These are phyloP conservation scores for Damaliscus lunatus DNA, from an alignment of 2,113 vertebrate species.

Conservation along the genomic window DNA sequence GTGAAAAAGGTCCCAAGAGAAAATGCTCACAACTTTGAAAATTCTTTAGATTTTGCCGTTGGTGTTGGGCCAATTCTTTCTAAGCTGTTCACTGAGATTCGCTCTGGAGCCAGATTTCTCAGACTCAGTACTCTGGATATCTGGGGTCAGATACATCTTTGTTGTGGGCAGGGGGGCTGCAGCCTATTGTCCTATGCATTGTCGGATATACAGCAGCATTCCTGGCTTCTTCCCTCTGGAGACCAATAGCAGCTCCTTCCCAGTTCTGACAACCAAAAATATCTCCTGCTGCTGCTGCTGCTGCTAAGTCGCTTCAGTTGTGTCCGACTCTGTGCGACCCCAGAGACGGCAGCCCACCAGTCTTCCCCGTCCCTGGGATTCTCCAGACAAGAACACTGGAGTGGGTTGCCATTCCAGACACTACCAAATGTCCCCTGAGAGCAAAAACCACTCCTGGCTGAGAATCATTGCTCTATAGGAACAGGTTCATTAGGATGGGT, in stretches of 20 bases:
- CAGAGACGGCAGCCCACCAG: too few species aligned
- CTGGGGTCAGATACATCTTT: background rate
- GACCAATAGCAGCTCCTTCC: too few species aligned
- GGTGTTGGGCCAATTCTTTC: slow-evolving; percentile 44
- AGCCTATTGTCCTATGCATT: background rate
- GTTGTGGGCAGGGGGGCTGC: background rate
- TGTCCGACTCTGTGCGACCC: too few species aligned
- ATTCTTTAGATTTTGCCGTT: slow-evolving; percentile 58
- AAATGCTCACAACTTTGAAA: slow-evolving; percentile 54
- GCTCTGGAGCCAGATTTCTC: slow-evolving; percentile 27
- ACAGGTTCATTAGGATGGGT: background rate
- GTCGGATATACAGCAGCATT: background rate
- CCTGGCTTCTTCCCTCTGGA: background rate
- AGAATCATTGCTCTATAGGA: background rate
- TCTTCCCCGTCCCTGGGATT: too few species aligned
- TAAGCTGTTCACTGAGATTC: slow-evolving; percentile 4
- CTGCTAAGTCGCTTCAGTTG: too few species aligned
- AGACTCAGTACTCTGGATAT: background rate
- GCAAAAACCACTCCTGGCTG: background rate
- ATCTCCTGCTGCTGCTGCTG: background rate
- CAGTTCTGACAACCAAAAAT: background rate
- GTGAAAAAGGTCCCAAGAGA: slow-evolving; percentile 55
- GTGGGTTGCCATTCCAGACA: background rate
- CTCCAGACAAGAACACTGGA: too few species aligned
- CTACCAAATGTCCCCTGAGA: background rate